Evolutionary conservation across 1,140 invertebrate genomes (phyloP).

Genomic region (Drosophila sp.): DNA sequence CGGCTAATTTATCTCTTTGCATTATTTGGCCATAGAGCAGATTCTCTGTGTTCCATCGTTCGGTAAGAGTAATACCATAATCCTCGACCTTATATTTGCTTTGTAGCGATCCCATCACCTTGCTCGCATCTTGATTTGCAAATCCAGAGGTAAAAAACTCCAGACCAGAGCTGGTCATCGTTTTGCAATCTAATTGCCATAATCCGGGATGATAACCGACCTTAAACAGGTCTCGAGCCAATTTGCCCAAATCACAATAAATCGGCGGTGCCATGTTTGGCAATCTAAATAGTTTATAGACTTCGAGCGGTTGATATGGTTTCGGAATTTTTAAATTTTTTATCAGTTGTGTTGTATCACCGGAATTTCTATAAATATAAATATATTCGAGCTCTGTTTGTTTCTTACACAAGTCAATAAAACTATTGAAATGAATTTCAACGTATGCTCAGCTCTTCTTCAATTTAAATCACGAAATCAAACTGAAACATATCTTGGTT

Average conservation of each 20-base stretch:
- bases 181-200: conserved; percentile 70
- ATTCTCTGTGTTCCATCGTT: conserved; percentile 69
- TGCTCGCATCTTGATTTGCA: conserved; percentile 56
- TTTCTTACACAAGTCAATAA: neutral
- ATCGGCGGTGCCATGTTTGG: conserved; percentile 48
- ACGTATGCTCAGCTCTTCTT: conserved; percentile 11
- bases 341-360: conserved; percentile 33
- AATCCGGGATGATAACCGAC: conserved; percentile 66
- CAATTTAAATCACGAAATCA: no score
- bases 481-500: no score
- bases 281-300: conserved; percentile 43
- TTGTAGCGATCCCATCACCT: conserved; percentile 61
- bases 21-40: conserved; percentile 62
- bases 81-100: conserved; percentile 71
- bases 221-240: conserved; percentile 60
- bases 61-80: conserved; percentile 56
- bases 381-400: conserved; percentile 4
- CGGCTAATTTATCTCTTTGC: conserved; percentile 58
- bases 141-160: conserved; percentile 61
- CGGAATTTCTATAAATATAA: conserved; percentile 43
- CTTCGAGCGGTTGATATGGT: conserved; percentile 28
- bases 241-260: conserved; percentile 63
- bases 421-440: conserved; percentile 12
- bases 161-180: conserved; percentile 54
- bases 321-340: conserved; percentile 49